phyloP scores from a whole-genome alignment of 2,888 invertebrate species.

The Drosophila kanekoi region DNA sequence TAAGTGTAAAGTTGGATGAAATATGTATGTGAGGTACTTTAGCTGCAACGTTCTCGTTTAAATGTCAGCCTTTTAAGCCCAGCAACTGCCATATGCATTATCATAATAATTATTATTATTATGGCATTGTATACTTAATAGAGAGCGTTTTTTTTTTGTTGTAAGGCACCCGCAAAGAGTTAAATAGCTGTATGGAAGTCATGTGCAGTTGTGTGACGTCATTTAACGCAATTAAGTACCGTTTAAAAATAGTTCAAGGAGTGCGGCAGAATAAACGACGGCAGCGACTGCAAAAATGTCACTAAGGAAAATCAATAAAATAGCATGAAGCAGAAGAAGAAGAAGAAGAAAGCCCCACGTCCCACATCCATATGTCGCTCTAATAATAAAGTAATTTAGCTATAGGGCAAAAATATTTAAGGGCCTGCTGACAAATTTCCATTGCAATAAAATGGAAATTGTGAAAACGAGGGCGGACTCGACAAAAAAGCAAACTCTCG shows the following conservation, averaged over 20 bases:
- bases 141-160: slow-evolving; percentile 1
- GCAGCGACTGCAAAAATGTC: slow-evolving; percentile 41
- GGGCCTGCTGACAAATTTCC: slow-evolving; percentile 32
- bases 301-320: slow-evolving; percentile 53
- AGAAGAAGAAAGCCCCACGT: too few species aligned
- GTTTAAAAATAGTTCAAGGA: slow-evolving; percentile 58
- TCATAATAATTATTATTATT: slow-evolving; percentile 2
- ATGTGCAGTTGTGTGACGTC: slow-evolving; percentile 49
- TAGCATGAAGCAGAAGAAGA: slow-evolving; percentile 7
- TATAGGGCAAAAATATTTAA: slow-evolving; percentile 43
- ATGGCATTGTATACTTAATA: slow-evolving; percentile 28
- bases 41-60: neutral
- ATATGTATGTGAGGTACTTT: neutral
- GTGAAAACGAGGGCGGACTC: slow-evolving; percentile 20
- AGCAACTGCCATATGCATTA: slow-evolving; percentile 14
- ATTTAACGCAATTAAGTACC: slow-evolving; percentile 30
- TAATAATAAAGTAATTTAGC: slow-evolving; percentile 49
- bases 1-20: neutral
- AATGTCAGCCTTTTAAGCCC: slow-evolving; percentile 5
- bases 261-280: slow-evolving; percentile 20
- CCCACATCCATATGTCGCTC: neutral
- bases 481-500: slow-evolving; percentile 24
- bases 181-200: slow-evolving; percentile 19
- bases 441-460: slow-evolving; percentile 28
- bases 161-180: slow-evolving; percentile 14